A percentile compares a stretch with the other conserved stretches of the same genome.
Evolutionary conservation across 1,140 invertebrate species (phyloP).

Genomic region (Globodera rostochiensis): DNA sequence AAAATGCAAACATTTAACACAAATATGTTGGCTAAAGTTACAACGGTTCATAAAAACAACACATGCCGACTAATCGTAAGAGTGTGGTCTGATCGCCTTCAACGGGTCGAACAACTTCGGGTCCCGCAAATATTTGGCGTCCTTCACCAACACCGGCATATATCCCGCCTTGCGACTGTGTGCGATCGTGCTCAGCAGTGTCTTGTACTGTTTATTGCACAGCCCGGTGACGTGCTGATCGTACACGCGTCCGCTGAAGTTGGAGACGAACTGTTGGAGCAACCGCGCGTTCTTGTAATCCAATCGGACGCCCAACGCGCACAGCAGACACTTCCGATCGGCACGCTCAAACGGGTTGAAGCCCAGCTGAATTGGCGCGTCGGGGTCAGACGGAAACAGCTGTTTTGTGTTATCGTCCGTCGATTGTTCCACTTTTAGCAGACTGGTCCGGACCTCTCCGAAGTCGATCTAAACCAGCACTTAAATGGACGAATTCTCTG

Average conservation of each 20-base stretch:
- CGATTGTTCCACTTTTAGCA: background rate
- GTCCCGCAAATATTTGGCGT: slow-evolving; percentile 77
- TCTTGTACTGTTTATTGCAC: slow-evolving; percentile 59
- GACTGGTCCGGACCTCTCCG: background rate
- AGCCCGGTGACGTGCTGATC: slow-evolving; percentile 82
- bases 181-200: slow-evolving; percentile 60
- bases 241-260: slow-evolving; percentile 81
- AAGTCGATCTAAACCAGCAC: background rate
- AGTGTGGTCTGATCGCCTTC: slow-evolving; percentile 77
- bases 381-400: slow-evolving; percentile 16
- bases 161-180: slow-evolving; percentile 67
- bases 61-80: slow-evolving; percentile 53
- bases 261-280: slow-evolving; percentile 90
- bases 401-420: background rate
- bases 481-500: too few relatives aligned
- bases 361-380: slow-evolving; percentile 72
- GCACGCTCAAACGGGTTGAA: slow-evolving; percentile 82
- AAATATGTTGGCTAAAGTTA: slow-evolving; percentile 28
- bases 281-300: slow-evolving; percentile 87
- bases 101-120: slow-evolving; percentile 84
- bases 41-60: slow-evolving; percentile 24
- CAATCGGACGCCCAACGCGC: slow-evolving; percentile 78
- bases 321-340: slow-evolving; percentile 79
- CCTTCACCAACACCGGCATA: slow-evolving; percentile 79
- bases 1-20: background rate